Conservation (phyloP, 2,113 vertebrate genomes). For the Donacobius atricapilla region DNA sequence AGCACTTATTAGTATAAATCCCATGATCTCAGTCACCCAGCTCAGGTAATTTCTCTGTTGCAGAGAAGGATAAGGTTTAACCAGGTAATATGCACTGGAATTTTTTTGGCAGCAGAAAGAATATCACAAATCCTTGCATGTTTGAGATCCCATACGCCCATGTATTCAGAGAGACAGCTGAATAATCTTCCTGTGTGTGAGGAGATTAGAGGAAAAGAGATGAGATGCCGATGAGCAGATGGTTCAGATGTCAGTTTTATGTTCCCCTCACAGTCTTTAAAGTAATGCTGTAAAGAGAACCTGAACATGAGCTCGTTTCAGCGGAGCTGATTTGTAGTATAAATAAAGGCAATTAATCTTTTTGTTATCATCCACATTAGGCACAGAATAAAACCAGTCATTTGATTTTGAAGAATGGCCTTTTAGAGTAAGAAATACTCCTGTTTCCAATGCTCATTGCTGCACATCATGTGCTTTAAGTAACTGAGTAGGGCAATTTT, state of each 20-base stretch:
- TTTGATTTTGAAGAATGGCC: neutral
- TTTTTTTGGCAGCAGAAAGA: neutral
- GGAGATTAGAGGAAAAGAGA: neutral
- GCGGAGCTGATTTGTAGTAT: neutral
- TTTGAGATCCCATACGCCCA: neutral
- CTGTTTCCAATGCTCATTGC: neutral
- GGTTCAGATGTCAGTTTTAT: neutral
- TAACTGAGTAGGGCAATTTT: neutral
- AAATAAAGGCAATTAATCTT: neutral
- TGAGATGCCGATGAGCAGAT: neutral
- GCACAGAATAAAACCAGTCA: neutral
- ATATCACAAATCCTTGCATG: neutral
- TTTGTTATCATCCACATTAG: neutral
- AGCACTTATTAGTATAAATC: neutral
- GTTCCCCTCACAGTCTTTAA: neutral
- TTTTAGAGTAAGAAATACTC: neutral
- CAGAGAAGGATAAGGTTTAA: neutral
- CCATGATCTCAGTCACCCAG: neutral
- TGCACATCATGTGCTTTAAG: neutral
- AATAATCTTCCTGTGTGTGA: neutral
- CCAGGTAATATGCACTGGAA: neutral
- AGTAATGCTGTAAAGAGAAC: neutral
- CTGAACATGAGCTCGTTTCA: neutral
- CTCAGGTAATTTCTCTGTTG: neutral
- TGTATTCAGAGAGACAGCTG: neutral